phyloP scores from a whole-genome alignment of 2,113 vertebrate species.

The Vulpes lagopus region DNA sequence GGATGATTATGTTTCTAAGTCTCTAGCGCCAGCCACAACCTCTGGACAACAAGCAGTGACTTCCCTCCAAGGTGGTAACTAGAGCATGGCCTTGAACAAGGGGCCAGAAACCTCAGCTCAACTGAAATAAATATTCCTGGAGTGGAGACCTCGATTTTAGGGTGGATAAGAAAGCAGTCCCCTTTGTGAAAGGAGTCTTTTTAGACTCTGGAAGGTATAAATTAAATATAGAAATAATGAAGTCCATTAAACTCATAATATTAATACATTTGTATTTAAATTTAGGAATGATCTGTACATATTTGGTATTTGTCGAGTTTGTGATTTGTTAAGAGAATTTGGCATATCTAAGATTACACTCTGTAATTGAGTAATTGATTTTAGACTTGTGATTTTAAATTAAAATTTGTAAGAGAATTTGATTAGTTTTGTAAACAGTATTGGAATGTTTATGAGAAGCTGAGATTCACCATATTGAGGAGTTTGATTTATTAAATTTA shows the following conservation, averaged over 20 bases:
- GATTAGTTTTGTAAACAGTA: constrained; percentile 78
- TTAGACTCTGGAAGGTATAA: background rate
- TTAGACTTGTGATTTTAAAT: constrained; percentile 75
- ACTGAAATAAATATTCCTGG: background rate
- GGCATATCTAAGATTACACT: constrained; percentile 54
- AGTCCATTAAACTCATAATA: constrained; percentile 10
- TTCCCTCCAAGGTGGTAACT: background rate
- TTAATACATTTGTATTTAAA: background rate
- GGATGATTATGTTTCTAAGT: background rate
- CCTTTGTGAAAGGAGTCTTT: background rate
- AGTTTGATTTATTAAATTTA: constrained; percentile 72
- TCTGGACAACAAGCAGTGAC: background rate
- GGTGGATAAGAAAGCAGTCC: background rate
- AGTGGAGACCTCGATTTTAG: background rate
- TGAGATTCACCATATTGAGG: constrained; percentile 54
- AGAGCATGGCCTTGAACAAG: background rate
- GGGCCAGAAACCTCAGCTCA: background rate
- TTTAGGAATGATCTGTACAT: constrained; percentile 9
- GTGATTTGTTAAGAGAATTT: constrained; percentile 52
- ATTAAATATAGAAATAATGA: constrained; percentile 56
- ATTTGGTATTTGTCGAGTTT: constrained; percentile 13
- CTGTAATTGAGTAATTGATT: constrained; percentile 73
- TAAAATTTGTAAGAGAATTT: constrained; percentile 72
- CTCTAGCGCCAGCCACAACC: background rate
- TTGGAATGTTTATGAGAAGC: constrained; percentile 71